Base-by-base conservation (phyloP, 23 tunicate genomes). In the Trididemnum miniatum region DNA sequence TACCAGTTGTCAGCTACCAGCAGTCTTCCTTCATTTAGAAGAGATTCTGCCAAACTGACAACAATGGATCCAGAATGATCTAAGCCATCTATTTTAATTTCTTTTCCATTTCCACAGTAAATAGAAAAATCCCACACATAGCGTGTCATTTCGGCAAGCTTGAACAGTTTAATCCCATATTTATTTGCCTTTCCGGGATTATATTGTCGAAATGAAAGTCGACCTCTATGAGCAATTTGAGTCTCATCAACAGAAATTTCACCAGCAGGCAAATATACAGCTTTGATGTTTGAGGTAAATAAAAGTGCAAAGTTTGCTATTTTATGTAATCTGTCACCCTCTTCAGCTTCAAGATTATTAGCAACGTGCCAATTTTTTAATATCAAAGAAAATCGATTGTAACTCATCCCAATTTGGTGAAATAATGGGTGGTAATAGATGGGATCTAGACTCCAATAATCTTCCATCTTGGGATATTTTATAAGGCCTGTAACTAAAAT, bases 41-140 rank as follows among this genome's bases (percentile, higher is more conserved):
- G 75, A 67, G 75, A 33, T 67, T 67, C 75, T 67, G 37, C 75
- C 75, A 67, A 67, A 67, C 38, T 67, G 75, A 67, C 75, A 67
- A 67, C 38, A 67, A 33, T n/a, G 31, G 75, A 67, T 37, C 38
- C 38, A 67, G 75, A 38, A 38, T 67, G 75, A 38, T 67, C 38
- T 33, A 67, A 67, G 32, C 75, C 75, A 67, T 37, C n/a, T 67
- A 67, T 67, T 30, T 30, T 33, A 33, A 30, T 67, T 67, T 67
- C 75, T 67, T 12, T 67, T 67, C 75, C 75, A 30, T 67, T 67
- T 67, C 75, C 75, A n/a, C 75, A 67, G 32, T 31, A 67, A 30
- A 67, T 67, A 30, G 75, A 67, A 30, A 67, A 30, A 67, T 67
- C 32, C 75, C 75, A 67, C 37, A 67, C 75, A 67, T 67, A 67